Base-by-base conservation (phyloP, 2,113 vertebrate species). In the Tapirus terrestris region DNA sequence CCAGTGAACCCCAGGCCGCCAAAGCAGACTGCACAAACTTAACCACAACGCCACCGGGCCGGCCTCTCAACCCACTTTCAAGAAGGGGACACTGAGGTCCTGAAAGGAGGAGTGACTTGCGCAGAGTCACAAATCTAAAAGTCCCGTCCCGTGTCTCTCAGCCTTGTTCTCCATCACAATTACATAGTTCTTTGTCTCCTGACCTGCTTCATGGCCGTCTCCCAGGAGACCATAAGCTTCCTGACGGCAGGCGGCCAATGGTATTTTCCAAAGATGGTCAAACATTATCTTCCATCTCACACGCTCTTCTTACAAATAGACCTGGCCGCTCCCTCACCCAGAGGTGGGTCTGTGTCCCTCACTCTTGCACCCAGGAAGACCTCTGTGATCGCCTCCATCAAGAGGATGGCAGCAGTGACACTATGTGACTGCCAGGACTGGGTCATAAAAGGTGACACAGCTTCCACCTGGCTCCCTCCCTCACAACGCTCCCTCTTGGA, bases 131-230 rank as follows among this genome's bases (percentile, higher is more conserved):
- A 2, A 11, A 85, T 53, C 70, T n/a, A 31, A 33, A 63, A 45
- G 51, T 68, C 67, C 21, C 0, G 3, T 43, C 14, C 20, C 16
- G 27, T 8, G 23, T 10, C 12, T 16, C 68, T 27, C 81, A 6
- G 14, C 51, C 36, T 58, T 8, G 53, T 8, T 7, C 58, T 27
- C 33, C 9, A 2, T 0, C 2, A 33, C 17, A 18, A 25, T 13
- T 16, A 3, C 1, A 21, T 6, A 1, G 21, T 51, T 20, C 23
- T 53, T 6, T 61, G 8, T 23, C 45, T 20, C 17, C 33, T 8
- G 31, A 14, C 36, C 9, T 11, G 17, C 6, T 13, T 6, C 2
- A 10, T 1, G n/a, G 31, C 60, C 6, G 0, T 13, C 14, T 76
- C 21, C 81, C 9, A 25, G 17, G 0, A 51, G 51, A 68, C 43